Evolutionary conservation across 2,113 vertebrate species (phyloP), one percentile per base, ranked within the genome.

Genomic region (Atherinomorus stipes): DNA sequence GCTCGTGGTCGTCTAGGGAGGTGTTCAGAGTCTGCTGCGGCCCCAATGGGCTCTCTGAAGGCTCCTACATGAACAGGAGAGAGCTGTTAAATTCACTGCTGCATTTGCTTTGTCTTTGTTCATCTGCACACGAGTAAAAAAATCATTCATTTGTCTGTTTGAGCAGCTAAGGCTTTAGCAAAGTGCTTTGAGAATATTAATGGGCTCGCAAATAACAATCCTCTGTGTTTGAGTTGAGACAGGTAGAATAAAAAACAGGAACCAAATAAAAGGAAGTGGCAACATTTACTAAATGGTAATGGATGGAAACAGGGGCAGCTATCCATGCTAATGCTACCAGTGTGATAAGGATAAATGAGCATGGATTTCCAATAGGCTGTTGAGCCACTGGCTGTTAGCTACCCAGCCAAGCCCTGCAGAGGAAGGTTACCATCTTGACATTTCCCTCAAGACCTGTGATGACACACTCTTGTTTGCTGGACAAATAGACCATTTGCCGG

Each of bases 1-100:
- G 93, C 64, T 99, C 98, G 37, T 96, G 92, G 12, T 98, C 98
- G 0, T 98, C 96, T 90, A 97, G 83, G 22, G 94, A 88, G 0
- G 94, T 92, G 81, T 96, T 96, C 19, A 95, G 83, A 23, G 93
- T 91, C 82, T 96, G 90, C 70, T 96, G 96, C 1, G 95, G 91
- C 64, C 94, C 95, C 0, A 93, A 84, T 11, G 95, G 96, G 86
- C 95, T 97, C 68, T 94, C 95, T 49, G 95, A 94, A 75, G 93
- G 90, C 83, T 96, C 96, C 80, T 95, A 31, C 89, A 91, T 61
- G 38, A 83, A 77, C 80, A 68, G 1, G 6, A 3, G 31, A 21
- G 19, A 4, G 13, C 26, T 18, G 42, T 65, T 44, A 54, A n/a
- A 42, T 0, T 31, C 13, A 31, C 4, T 47, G 8, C 13, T 26